Base-by-base conservation (phyloP, 2,113 vertebrate genomes). In the Equus quagga region DNA sequence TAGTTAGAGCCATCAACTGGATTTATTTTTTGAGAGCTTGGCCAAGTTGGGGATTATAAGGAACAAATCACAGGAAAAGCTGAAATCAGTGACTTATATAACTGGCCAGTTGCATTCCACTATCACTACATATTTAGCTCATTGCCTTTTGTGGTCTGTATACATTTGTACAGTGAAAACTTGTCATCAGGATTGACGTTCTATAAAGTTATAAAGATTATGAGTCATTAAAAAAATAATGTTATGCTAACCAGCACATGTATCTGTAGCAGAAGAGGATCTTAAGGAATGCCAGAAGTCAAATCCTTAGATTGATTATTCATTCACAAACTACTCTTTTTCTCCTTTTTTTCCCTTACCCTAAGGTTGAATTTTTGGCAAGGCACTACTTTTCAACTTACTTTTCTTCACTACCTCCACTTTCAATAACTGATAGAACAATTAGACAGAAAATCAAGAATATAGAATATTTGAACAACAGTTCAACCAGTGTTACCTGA, bases 391-490 rank as follows among this genome's bases (percentile, higher is more conserved):
- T 93, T 84, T 85, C 46, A 73, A 12, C 5, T 69, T 95, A 81
- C 44, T 84, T 46, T 51, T 24, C 73, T 93, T 97, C 19, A 76
- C 12, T 90, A 6, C 18, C 36, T 51, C 19, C 19, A 36, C 36
- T 88, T 94, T 44, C 21, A 79, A 28, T 82, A 82, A 89, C 65
- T 89, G 46, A 56, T 75, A 83, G 46, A 65, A 82, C 76, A 81
- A 80, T 23, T 85, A 85, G 36, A 65, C 15, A 72, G 76, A 89
- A 65, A 81, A 72, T 41, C 19, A 75, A 65, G 78, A 83, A 19
- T 36, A 10, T 67, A 73, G 58, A 87, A 31, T 92, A 46, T 44
- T 56, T 96, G 6, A 89, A 93, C 28, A 84, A 93, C 28, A 64
- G 8, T 84, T 96, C 60, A 64, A 11, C 69, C 44, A 92, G 33